Base-by-base conservation (phyloP, 1,140 invertebrate species). In the Eumeta japonica region DNA sequence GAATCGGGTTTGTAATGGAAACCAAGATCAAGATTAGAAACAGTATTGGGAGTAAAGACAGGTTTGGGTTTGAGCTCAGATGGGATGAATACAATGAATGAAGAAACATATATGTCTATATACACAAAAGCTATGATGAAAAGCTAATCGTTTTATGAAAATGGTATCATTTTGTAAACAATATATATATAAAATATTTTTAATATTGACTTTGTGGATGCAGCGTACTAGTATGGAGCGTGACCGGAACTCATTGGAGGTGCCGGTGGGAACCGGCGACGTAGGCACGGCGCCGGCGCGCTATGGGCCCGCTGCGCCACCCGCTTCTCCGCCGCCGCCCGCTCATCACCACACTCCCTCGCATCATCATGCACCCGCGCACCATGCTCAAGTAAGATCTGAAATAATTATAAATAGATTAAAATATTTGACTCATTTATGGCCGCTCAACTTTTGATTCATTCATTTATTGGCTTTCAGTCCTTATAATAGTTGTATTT, bases 281-380 rank as follows among this genome's bases (percentile, higher is more conserved):
- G 37, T 34, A 5, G 58, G 58, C 30, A 29, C 48, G 4, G 56
- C 58, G 35, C 44, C 33, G 7, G 43, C 45, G 36, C 38, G 55
- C 3, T 60, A 57, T 34, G 31, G 43, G 11, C 40, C 20, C 10
- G 50, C 52, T 2, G 28, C 48, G 20, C 46, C 51, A 2, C 39
- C 39, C 1, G 41, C 43, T 9, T 31, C 37, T 0, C 19, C 28
- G 16, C 34, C 36, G 39, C 32, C 37, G 27, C 42, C 40, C n/a
- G 19, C 29, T 16, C 7, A 13, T n/a, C 4, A 19, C 32, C 39
- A 7, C 45, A n/a, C n/a, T n/a, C n/a, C n/a, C n/a, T n/a, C n/a
- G n/a, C n/a, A n/a, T n/a, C n/a, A n/a, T n/a, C n/a, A n/a, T n/a
- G n/a, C n/a, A n/a, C n/a, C n/a, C n/a, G n/a, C n/a, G n/a, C n/a